Evolutionary conservation across 1,140 invertebrate genomes (phyloP).

Genomic region (Drosophila melanogaster): Release_6_plus_ISO1_MT NT_033777.3:4422501-4423000

Average conservation of each 20-base stretch:
- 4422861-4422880: constrained; percentile 75
- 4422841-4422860: constrained; percentile 50
- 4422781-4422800: constrained; percentile 1
- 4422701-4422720: constrained; percentile 4
- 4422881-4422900: constrained; percentile 87
- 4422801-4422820: constrained; percentile 10
- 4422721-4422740: constrained; percentile 8
- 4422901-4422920: constrained; percentile 93
- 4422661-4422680: constrained; percentile 12
- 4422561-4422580: too few species aligned
- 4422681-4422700: constrained; percentile 10
- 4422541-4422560: too few species aligned
- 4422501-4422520: too few species aligned
- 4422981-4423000: constrained; percentile 13
- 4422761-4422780: constrained; percentile 12
- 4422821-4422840: constrained; percentile 30
- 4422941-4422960: constrained; percentile 84
- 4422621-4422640: background rate
- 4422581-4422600: too few species aligned
- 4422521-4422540: too few species aligned
- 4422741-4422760: constrained; percentile 8
- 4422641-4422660: constrained; percentile 28
- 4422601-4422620: too few species aligned
- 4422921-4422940: constrained; percentile 82
- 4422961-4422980: constrained; percentile 81